These are phyloP conservation scores for Seladonia tumulorum DNA, from an alignment of 2,888 invertebrate species.

Conservation along the genomic window DNA sequence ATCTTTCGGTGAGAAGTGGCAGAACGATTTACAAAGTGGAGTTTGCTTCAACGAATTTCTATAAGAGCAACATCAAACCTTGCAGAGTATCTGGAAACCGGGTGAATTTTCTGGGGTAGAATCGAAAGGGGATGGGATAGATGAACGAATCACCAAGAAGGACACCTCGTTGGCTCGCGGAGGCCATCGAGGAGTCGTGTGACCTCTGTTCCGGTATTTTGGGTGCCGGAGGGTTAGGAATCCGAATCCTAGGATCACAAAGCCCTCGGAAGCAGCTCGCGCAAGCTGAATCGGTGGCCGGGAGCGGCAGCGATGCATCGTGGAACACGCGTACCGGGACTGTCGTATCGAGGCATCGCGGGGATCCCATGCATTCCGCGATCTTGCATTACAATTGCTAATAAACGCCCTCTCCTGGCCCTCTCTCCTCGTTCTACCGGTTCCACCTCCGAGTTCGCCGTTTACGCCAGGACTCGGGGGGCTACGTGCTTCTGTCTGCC, in stretches of 20 bases:
- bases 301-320: constrained; percentile 26
- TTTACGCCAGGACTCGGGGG: constrained; percentile 15
- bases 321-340: constrained; percentile 75
- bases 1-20: no score
- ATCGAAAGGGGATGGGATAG: neutral
- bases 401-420: constrained; percentile 72
- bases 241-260: constrained; percentile 17
- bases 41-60: neutral
- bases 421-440: constrained; percentile 45
- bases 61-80: neutral
- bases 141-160: neutral
- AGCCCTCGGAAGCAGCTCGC: constrained; percentile 46
- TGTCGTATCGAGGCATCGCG: constrained; percentile 76
- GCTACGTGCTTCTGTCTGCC: constrained; percentile 26
- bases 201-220: constrained; percentile 10
- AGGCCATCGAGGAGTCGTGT: neutral
- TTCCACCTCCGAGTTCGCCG: constrained; percentile 46
- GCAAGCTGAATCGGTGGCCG: constrained; percentile 48
- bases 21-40: neutral
- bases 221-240: constrained; percentile 20
- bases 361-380: constrained; percentile 75
- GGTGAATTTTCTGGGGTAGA: neutral
- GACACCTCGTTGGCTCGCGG: neutral
- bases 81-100: no score
- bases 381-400: constrained; percentile 80